Base-by-base conservation (phyloP, 2,797 vertebrate genomes). In the Thunnus albacares region DNA sequence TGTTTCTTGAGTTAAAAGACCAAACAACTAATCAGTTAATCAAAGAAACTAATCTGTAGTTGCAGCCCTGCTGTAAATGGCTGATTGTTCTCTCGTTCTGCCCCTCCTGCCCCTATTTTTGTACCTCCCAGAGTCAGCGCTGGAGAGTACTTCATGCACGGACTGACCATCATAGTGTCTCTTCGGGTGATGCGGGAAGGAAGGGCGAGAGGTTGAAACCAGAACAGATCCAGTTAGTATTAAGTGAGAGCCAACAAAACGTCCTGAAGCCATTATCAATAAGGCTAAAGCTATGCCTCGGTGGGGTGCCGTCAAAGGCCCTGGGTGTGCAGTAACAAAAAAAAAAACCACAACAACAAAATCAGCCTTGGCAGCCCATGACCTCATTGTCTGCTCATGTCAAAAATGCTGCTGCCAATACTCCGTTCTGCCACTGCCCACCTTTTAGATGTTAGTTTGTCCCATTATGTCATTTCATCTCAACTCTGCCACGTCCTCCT, bases 381-480 rank as follows among this genome's bases (percentile, higher is more conserved):
- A 92, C 75, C 88, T 90, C 83, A 77, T 89, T 92, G 85, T 89
- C 90, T 92, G 79, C 56, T 86, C 82, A 87, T 79, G 81, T 91
- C 79, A 84, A 71, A 89, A 84, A 81, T 45, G 52, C 72, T 75
- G 79, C 81, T 74, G 76, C 77, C 79, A 78, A 60, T 57, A 45
- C 64, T 82, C 68, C 47, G 64, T 80, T 82, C 52, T 62, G 56
- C 35, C 72, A n/a, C 78, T 43, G 66, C 83, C 75, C 74, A 82
- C 77, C 58, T 85, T 87, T 79, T 60, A 79, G 41, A 71, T 79
- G 45, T 33, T 59, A 62, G 28, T 87, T 82, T 82, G 74, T 88
- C 78, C 84, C 62, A 74, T 87, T 82, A 80, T 71, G 49, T 89
- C 79, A 70, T 80, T 73, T 70, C 28, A 66, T 43, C 73, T 84